Percentiles rank a stretch among this genome's conserved stretches.
Evolutionary conservation across 2,888 invertebrate genomes (phyloP).

Genomic region (Dicranocentrus wangi): DNA sequence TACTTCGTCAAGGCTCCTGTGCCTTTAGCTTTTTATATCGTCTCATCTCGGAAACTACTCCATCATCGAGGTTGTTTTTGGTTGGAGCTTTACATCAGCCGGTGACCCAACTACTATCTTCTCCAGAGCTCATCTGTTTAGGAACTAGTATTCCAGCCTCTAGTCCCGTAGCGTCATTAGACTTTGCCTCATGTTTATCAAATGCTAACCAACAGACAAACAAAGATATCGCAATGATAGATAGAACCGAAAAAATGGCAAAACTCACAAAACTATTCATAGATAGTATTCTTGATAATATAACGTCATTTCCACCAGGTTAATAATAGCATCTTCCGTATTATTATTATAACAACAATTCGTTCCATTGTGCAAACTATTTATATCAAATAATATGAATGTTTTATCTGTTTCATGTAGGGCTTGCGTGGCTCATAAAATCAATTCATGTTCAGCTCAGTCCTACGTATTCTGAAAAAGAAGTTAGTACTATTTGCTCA

Average conservation of each 20-base stretch:
- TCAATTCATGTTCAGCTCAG: conserved; percentile 71
- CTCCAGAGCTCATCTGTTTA: conserved; percentile 69
- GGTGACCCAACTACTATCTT: conserved; percentile 85
- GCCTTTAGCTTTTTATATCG: conserved; percentile 91
- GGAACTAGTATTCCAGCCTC: conserved; percentile 65
- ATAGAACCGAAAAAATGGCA: conserved; percentile 77
- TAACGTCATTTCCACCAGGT: conserved; percentile 92
- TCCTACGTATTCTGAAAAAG: conserved; percentile 72
- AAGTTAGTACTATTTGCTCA: conserved; percentile 83
- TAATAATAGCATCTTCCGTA: conserved; percentile 76
- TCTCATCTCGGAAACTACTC: conserved; percentile 90
- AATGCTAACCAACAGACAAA: conserved; percentile 56
- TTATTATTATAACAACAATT: conserved; percentile 3
- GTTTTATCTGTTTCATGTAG: conserved; percentile 22
- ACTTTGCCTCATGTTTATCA: conserved; percentile 52
- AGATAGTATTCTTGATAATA: conserved; percentile 85
- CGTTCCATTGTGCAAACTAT: neutral
- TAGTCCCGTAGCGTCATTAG: conserved; percentile 62
- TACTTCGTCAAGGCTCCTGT: conserved; percentile 88
- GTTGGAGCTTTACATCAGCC: conserved; percentile 93
- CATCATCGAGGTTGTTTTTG: conserved; percentile 93
- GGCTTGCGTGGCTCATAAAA: conserved; percentile 72
- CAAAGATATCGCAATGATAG: conserved; percentile 70
- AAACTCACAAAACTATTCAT: conserved; percentile 88
- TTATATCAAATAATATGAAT: too few relatives aligned